Base-by-base conservation (phyloP, 1,140 invertebrate genomes). In the Tetragonula clypearis region DNA sequence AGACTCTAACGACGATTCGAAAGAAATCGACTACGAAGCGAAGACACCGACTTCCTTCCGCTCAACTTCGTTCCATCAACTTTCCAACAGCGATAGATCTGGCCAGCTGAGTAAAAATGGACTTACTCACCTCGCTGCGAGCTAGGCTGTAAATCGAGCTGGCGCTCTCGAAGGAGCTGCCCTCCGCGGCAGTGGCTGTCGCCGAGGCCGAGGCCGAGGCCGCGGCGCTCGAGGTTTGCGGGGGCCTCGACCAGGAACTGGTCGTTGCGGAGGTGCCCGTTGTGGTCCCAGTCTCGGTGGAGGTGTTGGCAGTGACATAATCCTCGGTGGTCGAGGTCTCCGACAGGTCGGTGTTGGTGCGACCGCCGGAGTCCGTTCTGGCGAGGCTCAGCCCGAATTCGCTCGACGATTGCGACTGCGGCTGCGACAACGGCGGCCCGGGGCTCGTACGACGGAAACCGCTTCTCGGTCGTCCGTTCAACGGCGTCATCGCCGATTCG, bases 261-360 rank as follows among this genome's bases (percentile, higher is more conserved):
- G 93, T 94, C 58, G 92, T 94, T n/a, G 92, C 93, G 74, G 92
- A 93, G 23, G 93, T 95, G 74, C 95, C 95, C 55, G 94, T 94
- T 1, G 96, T 96, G 86, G 95, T 96, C 90, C 95, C 95, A 30
- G 95, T 96, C 78, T 96, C 97, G 84, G 96, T 97, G 87, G 97
- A 97, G 56, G 97, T 98, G 93, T 97, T 98, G 92, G 98, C 98
- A 91, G 98, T 98, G 85, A 98, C 97, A 93, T 98, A 98, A 92
- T 98, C 98, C 92, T 98, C 98, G 49, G 98, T 98, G 49, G 97
- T 97, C 30, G 97, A 97, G 80, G 97, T 98, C 94, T 98, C 97
- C 15, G 97, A 98, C 35, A 97, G 95, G 93, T 98, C 97, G 11
- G 96, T 97, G 92, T 97, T 97, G 2, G 96, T 96, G 92, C 96